These are phyloP conservation scores for Torymus texanus DNA, from an alignment of 2,888 invertebrate species.

Conservation along the genomic window DNA sequence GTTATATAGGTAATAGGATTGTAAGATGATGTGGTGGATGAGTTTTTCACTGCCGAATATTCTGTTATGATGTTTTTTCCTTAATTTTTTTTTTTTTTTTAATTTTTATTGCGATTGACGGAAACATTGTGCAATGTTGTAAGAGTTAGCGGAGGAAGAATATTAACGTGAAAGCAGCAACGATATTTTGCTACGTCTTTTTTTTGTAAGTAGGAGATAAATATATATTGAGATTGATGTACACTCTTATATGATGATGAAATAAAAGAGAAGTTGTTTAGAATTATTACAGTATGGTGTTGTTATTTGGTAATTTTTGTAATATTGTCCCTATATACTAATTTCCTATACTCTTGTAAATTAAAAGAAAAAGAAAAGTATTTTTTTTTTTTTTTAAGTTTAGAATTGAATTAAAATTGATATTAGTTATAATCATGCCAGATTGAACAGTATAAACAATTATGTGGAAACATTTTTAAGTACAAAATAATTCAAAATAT, in stretches of 20 bases:
- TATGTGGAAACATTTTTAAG: too few relatives aligned
- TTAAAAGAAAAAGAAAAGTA: too few relatives aligned
- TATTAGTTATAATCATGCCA: too few relatives aligned
- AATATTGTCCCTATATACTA: too few relatives aligned
- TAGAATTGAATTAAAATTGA: too few relatives aligned
- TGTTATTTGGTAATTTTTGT: neutral
- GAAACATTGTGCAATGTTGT: slow-evolving; percentile 13
- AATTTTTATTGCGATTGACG: neutral
- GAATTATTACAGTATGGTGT: neutral
- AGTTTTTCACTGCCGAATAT: neutral
- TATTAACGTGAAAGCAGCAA: too few relatives aligned
- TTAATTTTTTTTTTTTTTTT: neutral
- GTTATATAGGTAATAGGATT: neutral
- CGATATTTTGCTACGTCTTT: slow-evolving; percentile 15
- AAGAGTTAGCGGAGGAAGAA: neutral
- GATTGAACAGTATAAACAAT: too few relatives aligned
- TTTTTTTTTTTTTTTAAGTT: too few relatives aligned
- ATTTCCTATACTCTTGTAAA: too few relatives aligned
- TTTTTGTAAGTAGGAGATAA: slow-evolving; percentile 31
- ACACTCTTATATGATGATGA: slow-evolving; percentile 23
- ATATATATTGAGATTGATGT: slow-evolving; percentile 20
- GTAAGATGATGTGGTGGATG: neutral
- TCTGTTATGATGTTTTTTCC: neutral
- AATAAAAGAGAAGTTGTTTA: slow-evolving; percentile 40
- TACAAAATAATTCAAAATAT: too few relatives aligned